These are phyloP conservation scores for Scomber scombrus DNA, from an alignment of 2,113 vertebrate species.

Conservation along the genomic window DNA sequence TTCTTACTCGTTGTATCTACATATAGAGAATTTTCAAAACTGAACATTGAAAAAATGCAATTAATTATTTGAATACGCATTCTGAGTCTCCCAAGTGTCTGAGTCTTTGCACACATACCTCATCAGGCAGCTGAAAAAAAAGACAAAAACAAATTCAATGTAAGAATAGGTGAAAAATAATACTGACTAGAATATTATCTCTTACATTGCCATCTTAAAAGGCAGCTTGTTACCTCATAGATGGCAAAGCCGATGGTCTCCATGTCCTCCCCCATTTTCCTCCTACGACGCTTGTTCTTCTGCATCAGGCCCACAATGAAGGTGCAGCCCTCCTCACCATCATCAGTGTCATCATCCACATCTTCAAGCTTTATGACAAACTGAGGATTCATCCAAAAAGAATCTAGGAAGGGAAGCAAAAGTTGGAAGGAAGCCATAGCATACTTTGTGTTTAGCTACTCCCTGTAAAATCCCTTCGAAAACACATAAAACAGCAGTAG, in stretches of 20 bases:
- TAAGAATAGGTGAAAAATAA: constrained; percentile 7
- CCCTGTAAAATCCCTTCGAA: not conserved
- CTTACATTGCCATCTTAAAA: not conserved
- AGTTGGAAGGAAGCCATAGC: not conserved
- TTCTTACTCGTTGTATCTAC: not conserved
- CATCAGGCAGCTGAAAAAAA: constrained; percentile 84
- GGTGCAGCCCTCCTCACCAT: constrained; percentile 82
- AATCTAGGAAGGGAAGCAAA: constrained; percentile 64
- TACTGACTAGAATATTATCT: not conserved
- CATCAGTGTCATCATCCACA: constrained; percentile 86
- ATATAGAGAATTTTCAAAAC: not conserved
- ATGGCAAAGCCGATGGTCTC: constrained; percentile 89
- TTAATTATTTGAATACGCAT: not conserved
- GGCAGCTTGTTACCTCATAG: constrained; percentile 81
- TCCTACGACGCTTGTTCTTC: constrained; percentile 87
- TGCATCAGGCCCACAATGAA: constrained; percentile 90
- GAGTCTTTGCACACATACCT: constrained; percentile 79
- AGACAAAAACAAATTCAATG: constrained; percentile 17
- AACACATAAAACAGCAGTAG: not conserved
- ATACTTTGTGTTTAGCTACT: too few species aligned
- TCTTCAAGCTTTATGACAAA: constrained; percentile 87
- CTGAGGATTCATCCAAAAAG: constrained; percentile 91
- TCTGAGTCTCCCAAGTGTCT: not conserved
- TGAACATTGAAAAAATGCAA: not conserved
- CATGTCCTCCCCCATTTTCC: constrained; percentile 86